Percentiles rank a stretch among this genome's conserved stretches.
Conservation (phyloP, 2,888 invertebrate genomes). For the Rhagonycha fulva region DNA sequence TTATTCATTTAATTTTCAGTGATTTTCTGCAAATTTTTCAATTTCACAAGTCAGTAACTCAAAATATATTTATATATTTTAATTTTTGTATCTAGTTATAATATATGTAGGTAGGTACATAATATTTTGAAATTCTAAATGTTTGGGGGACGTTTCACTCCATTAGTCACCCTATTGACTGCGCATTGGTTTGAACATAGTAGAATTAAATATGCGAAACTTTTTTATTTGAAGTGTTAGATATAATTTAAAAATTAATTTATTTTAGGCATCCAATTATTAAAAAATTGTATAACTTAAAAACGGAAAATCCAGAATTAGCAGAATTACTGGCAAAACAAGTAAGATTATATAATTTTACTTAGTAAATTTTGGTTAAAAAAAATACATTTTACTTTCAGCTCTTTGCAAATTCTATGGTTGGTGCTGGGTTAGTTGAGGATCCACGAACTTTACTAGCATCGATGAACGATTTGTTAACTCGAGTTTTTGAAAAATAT, state of each 20-base stretch:
- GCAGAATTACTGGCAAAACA: constrained; percentile 86
- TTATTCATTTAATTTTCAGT: no score
- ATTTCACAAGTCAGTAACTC: no score
- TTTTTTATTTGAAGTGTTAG: no score
- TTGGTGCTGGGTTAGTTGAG: constrained; percentile 90
- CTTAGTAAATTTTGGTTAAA: background rate
- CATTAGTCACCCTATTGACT: no score
- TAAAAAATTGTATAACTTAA: constrained; percentile 80
- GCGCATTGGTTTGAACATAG: no score
- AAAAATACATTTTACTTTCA: constrained; percentile 54
- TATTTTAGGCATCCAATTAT: constrained; percentile 81
- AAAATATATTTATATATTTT: no score
- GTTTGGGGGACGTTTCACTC: no score
- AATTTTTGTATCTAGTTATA: no score
- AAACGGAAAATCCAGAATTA: constrained; percentile 74
- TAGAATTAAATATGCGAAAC: no score
- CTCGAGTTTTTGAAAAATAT: constrained; percentile 75
- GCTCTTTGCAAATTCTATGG: constrained; percentile 93
- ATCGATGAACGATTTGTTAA: constrained; percentile 85
- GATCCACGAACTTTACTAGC: constrained; percentile 86
- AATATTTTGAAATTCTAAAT: no score
- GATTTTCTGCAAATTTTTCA: no score
- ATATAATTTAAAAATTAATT: background rate
- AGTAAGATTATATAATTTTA: constrained; percentile 52
- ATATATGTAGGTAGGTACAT: no score